Base-by-base conservation (phyloP, 2,113 vertebrate genomes). In the Herpailurus yagouaroundi region DNA sequence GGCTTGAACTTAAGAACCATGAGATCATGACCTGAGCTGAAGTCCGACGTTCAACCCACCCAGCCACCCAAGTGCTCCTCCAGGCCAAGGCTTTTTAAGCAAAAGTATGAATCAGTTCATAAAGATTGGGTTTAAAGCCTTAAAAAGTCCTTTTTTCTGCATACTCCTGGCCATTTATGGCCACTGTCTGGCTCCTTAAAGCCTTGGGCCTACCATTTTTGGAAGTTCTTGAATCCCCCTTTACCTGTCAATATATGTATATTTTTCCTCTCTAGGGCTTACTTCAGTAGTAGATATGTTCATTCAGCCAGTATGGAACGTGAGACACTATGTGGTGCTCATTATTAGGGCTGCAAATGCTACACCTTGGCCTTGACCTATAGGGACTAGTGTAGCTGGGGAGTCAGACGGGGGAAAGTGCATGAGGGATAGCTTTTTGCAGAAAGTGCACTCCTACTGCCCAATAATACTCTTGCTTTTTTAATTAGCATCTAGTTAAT, bases 81-180 rank as follows among this genome's bases (percentile, higher is more conserved):
- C 82, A 73, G 38, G 76, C 45, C 36, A 95, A 64, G 11, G 5
- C 73, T 82, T 60, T 60, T 96, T 76, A 50, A 84, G 57, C 69
- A 88, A 10, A 95, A 93, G 21, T 94, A 36, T 77, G 52, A 92
- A 57, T 66, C 36, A 15, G 38, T 90, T 96, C 69, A 52, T 97
- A 27, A 94, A 92, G 18, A 87, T 38, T 77, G 16, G 60, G n/a
- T 83, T 84, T 95, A 31, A 71, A 31, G 36, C 69, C 76, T 71
- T 60, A 8, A 76, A 74, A 18, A 85, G 41, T 76, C 27, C 27
- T 57, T 4, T 90, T 89, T 38, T 21, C 29, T 36, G 5, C 6
- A 18, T 92, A 27, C 7, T 73, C 31, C 73, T 83, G 14, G 14
- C 60, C 11, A 5, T 82, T 64, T 68, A 38, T 4, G 87, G 68